Percentiles rank a stretch among this genome's conserved stretches.
Evolutionary conservation across 1,140 invertebrate genomes (phyloP).

Genomic region (Solenopsis invicta): DNA sequence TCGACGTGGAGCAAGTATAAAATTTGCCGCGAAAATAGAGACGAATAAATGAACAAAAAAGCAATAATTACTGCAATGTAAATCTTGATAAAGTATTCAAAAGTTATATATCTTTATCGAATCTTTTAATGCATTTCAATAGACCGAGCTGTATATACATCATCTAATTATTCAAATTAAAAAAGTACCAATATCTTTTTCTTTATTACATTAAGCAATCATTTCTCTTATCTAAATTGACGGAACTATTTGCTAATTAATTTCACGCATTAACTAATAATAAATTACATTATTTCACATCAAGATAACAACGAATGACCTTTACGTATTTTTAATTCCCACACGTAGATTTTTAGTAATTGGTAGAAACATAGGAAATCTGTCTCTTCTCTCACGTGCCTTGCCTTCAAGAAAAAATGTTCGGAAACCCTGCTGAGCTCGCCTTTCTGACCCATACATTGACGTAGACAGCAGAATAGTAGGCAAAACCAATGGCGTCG

Average conservation of each 20-base stretch:
- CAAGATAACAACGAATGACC: conserved; percentile 25
- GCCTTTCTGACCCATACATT: conserved; percentile 31
- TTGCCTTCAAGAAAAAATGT: conserved; percentile 12
- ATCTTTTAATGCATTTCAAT: not conserved
- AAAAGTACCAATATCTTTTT: not conserved
- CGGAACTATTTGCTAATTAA: conserved; percentile 10
- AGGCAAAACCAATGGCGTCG: conserved; percentile 56
- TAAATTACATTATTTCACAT: not conserved
- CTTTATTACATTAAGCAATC: conserved; percentile 8
- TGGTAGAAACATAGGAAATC: conserved; percentile 48
- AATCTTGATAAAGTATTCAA: conserved; percentile 2
- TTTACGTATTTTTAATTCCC: conserved; percentile 41
- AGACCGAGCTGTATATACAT: not conserved
- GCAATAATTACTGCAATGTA: not conserved
- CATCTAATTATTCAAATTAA: not conserved
- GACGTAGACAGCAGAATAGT: conserved; percentile 40
- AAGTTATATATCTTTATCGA: not conserved
- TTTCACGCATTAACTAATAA: conserved; percentile 31
- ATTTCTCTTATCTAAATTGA: not conserved
- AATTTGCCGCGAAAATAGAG: not conserved
- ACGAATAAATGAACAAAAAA: not conserved
- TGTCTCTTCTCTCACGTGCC: conserved; percentile 27
- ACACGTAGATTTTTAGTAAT: conserved; percentile 66
- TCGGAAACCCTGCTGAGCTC: conserved; percentile 24
- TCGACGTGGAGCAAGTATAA: not conserved